These are phyloP conservation scores for Sciaenops ocellatus DNA, from an alignment of 2,797 vertebrate species.

Conservation along the genomic window DNA sequence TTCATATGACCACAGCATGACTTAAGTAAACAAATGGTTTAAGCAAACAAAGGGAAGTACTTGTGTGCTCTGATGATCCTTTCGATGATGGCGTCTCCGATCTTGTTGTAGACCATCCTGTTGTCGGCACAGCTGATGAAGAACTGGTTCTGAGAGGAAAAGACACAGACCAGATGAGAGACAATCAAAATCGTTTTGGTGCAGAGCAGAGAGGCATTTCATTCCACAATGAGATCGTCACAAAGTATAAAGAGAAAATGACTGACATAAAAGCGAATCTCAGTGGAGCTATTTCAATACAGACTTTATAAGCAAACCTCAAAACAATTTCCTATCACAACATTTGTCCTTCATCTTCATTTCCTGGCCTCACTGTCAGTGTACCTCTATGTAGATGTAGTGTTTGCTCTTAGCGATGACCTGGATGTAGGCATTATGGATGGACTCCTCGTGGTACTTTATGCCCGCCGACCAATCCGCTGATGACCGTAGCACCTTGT, in stretches of 20 bases:
- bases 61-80: conserved; percentile 96
- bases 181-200: not conserved
- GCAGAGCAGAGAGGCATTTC: not conserved
- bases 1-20: not conserved
- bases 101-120: conserved; percentile 94
- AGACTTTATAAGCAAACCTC: not conserved
- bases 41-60: conserved; percentile 78
- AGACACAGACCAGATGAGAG: not conserved
- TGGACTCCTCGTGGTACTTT: conserved; percentile 97
- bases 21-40: not conserved
- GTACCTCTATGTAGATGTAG: conserved; percentile 91
- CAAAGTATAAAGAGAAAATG: not conserved
- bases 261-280: not conserved
- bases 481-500: conserved; percentile 93
- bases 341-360: not conserved
- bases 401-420: conserved; percentile 96
- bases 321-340: not conserved
- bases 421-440: conserved; percentile 91
- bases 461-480: conserved; percentile 98
- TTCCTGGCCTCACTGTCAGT: not conserved
- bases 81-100: conserved; percentile 94
- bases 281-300: not conserved
- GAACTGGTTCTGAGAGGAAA: conserved; percentile 93
- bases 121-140: conserved; percentile 98
- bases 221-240: not conserved